phyloP scores from a whole-genome alignment of 2,888 invertebrate species.

The Gnatocerus cornutus region DNA sequence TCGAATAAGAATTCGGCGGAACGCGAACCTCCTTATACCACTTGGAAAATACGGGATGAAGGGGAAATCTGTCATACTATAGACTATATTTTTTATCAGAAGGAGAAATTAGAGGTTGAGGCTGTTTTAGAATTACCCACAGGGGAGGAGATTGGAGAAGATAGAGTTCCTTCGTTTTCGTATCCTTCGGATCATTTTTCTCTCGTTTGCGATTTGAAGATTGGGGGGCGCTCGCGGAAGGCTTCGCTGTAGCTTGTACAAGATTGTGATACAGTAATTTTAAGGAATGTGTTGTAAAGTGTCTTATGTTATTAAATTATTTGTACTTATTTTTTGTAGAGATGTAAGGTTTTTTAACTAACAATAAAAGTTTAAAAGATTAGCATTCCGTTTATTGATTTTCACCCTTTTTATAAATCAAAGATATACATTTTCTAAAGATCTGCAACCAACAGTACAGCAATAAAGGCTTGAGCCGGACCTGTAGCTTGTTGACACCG shows the following conservation, averaged over 20 bases:
- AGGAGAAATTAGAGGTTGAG: conserved; percentile 74
- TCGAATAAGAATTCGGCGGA: conserved; percentile 53
- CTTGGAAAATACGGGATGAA: conserved; percentile 83
- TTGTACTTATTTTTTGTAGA: conserved; percentile 22
- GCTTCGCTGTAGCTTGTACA: conserved; percentile 26
- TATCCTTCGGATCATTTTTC: conserved; percentile 88
- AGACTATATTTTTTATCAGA: conserved; percentile 82
- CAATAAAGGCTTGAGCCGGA: too few species aligned
- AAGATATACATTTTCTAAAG: too few species aligned
- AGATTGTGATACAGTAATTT: conserved; percentile 37
- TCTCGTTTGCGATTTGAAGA: conserved; percentile 77
- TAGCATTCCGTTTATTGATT: too few species aligned
- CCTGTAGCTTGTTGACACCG: neutral
- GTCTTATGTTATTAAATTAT: conserved; percentile 32
- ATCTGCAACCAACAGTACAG: too few species aligned
- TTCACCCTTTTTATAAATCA: too few species aligned
- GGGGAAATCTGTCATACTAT: conserved; percentile 83
- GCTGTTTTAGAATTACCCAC: conserved; percentile 76
- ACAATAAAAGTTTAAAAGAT: conserved; percentile 23
- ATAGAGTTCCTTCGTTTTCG: conserved; percentile 78
- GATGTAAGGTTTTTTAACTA: conserved; percentile 33
- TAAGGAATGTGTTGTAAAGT: conserved; percentile 16
- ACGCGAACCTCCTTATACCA: conserved; percentile 81
- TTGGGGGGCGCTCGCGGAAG: conserved; percentile 25
- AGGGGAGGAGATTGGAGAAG: conserved; percentile 78